Conservation (phyloP, 1,140 invertebrate species). For the Bombus sylvicola region DNA sequence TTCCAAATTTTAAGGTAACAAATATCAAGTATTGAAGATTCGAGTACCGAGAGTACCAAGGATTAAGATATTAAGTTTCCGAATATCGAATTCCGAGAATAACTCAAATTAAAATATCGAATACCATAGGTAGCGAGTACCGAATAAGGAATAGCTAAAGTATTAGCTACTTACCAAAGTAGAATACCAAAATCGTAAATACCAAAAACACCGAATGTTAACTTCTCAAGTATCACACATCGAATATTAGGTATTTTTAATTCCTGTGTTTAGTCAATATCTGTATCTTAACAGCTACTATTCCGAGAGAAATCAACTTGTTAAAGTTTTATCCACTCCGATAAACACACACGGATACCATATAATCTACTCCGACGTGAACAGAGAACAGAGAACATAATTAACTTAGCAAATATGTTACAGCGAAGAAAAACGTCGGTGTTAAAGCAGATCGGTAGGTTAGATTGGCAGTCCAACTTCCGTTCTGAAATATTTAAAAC, state of each 20-base stretch:
- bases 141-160: too few relatives aligned
- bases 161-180: too few relatives aligned
- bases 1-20: neutral
- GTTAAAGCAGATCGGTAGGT: conserved; percentile 5
- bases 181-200: too few relatives aligned
- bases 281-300: too few relatives aligned
- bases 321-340: neutral
- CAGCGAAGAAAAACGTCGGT: neutral
- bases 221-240: neutral
- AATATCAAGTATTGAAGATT: neutral
- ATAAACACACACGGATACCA: conserved; percentile 37
- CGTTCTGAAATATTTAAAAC: conserved; percentile 46
- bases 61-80: neutral
- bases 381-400: conserved; percentile 29
- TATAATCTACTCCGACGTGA: conserved; percentile 41
- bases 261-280: neutral
- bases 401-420: conserved; percentile 55
- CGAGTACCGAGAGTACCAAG: neutral
- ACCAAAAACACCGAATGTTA: too few relatives aligned
- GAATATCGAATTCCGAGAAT: too few relatives aligned
- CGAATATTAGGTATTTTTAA: neutral
- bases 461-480: conserved; percentile 23
- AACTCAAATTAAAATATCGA: too few relatives aligned
- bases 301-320: too few relatives aligned
- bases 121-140: too few relatives aligned